These are phyloP conservation scores for Halcyon chelicuti DNA, from an alignment of 2,797 vertebrate genomes.

Conservation along the genomic window DNA sequence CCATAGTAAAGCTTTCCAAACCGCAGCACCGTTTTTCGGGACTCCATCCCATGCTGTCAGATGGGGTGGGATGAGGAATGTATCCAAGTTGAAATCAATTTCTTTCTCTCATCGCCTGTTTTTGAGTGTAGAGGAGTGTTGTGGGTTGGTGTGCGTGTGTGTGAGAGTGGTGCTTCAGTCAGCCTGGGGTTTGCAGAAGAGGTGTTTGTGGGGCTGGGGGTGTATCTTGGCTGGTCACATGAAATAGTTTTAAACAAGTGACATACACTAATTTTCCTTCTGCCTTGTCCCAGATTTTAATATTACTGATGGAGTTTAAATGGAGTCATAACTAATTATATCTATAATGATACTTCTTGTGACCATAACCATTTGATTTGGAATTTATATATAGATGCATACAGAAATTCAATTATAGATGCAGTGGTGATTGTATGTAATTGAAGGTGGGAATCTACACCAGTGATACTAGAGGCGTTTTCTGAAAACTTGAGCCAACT, in stretches of 20 bases:
- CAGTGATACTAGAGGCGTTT: not conserved
- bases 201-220: not conserved
- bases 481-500: not conserved
- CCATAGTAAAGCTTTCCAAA: not conserved
- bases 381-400: not conserved
- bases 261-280: not conserved
- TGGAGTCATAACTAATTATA: constrained; percentile 5
- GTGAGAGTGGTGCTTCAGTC: not conserved
- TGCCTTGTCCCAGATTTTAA: constrained; percentile 23
- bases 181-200: not conserved
- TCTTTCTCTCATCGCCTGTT: not conserved
- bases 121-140: not conserved
- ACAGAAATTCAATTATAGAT: not conserved
- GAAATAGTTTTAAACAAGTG: not conserved
- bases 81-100: not conserved
- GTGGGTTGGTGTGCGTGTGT: not conserved
- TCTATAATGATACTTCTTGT: not conserved
- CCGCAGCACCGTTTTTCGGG: accelerated
- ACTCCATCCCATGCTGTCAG: not conserved
- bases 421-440: not conserved
- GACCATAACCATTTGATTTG: not conserved
- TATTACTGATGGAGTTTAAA: constrained; percentile 6
- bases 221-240: not conserved
- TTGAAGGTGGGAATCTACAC: not conserved
- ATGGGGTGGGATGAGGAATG: not conserved